Conservation (phyloP, 1,140 invertebrate genomes). For the Macrosteles quadrilineatus region DNA sequence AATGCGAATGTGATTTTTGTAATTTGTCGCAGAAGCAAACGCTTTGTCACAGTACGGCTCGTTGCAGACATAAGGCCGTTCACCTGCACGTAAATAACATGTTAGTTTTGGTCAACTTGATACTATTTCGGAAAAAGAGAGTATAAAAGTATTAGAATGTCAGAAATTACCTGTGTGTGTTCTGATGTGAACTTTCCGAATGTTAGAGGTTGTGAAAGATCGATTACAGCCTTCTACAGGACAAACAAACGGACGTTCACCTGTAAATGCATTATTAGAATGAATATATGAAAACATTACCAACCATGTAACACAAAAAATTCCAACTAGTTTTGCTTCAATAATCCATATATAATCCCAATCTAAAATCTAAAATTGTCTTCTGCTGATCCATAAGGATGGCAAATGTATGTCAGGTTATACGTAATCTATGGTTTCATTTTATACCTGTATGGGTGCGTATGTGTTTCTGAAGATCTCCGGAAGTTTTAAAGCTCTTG, state of each 20-base stretch:
- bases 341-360: no score
- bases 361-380: no score
- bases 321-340: no score
- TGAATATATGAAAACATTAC: no score
- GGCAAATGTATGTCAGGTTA: no score
- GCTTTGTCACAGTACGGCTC: constrained; percentile 59
- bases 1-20: constrained; percentile 65
- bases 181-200: constrained; percentile 64
- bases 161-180: constrained; percentile 55
- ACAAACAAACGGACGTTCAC: constrained; percentile 69
- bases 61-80: constrained; percentile 64
- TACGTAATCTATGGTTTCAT: no score
- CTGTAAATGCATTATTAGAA: constrained; percentile 46
- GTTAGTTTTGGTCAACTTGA: neutral
- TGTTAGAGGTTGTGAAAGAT: constrained; percentile 74
- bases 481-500: constrained; percentile 68
- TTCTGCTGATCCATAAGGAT: no score
- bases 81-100: constrained; percentile 50
- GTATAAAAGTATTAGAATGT: neutral
- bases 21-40: constrained; percentile 71
- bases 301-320: no score
- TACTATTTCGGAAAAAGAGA: neutral
- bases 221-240: constrained; percentile 63
- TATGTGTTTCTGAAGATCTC: constrained; percentile 69
- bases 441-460: constrained; percentile 70